Evolutionary conservation across 2,797 vertebrate species (phyloP).

Genomic region (Urocyon cinereoargenteus): DNA sequence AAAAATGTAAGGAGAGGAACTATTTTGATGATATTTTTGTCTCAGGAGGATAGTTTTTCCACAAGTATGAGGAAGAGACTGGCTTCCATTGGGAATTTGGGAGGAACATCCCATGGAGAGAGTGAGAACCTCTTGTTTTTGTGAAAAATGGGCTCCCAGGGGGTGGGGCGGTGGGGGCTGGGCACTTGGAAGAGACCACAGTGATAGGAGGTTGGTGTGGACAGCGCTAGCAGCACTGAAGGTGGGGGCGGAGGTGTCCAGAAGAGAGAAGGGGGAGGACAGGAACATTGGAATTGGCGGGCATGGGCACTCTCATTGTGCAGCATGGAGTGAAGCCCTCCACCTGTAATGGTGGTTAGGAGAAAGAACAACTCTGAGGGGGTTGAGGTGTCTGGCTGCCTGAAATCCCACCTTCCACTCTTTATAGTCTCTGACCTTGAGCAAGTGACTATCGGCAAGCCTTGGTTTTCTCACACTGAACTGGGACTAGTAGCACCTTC

Average conservation of each 20-base stretch:
- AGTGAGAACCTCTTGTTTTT: fast-evolving
- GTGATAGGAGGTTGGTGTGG: not conserved
- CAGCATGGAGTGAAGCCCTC: not conserved
- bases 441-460: not conserved
- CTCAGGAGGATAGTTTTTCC: not conserved
- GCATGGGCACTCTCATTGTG: no score
- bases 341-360: no score
- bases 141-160: not conserved
- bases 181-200: not conserved
- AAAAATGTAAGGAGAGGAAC: not conserved
- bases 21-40: not conserved
- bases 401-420: not conserved
- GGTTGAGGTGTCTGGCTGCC: not conserved
- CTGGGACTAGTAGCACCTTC: not conserved
- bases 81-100: not conserved
- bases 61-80: not conserved
- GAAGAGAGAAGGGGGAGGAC: not conserved
- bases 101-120: fast-evolving
- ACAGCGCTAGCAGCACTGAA: fast-evolving
- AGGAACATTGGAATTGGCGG: no score
- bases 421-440: not conserved
- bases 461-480: not conserved
- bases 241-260: fast-evolving
- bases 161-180: fast-evolving
- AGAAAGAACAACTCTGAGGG: not conserved